Evolutionary conservation across 1,140 invertebrate genomes (phyloP).

Genomic region (Solenopsis invicta): DNA sequence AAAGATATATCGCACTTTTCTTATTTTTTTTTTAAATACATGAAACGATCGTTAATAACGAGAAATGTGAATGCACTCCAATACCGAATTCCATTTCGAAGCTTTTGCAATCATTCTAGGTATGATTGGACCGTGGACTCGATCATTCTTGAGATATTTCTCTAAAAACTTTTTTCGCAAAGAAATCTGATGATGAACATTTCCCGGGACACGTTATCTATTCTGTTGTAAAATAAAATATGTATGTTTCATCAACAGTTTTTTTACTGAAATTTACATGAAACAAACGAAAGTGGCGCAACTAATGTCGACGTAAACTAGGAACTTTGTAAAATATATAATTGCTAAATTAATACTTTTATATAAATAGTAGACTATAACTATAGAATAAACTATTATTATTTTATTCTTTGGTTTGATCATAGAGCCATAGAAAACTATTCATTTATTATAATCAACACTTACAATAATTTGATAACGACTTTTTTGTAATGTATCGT

Average conservation of each 20-base stretch:
- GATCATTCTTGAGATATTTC: conserved; percentile 5
- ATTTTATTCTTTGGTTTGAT: neutral
- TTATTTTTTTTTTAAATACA: neutral
- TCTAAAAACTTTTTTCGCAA: neutral
- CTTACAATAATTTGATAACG: conserved; percentile 22
- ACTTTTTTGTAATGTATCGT: neutral
- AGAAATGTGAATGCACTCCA: neutral
- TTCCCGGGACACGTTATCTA: neutral
- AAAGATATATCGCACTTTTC: neutral
- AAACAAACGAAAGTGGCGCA: neutral
- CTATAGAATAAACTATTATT: neutral
- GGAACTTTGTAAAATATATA: neutral
- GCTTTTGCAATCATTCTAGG: neutral
- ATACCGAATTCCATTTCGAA: conserved; percentile 41
- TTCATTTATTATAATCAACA: neutral
- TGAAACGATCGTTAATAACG: neutral
- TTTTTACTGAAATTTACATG: neutral
- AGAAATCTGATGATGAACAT: conserved; percentile 55
- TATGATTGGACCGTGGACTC: conserved; percentile 1
- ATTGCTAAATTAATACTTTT: neutral
- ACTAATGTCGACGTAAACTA: neutral
- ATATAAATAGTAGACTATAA: neutral
- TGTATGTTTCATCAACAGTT: neutral
- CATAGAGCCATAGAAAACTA: neutral
- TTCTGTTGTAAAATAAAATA: neutral